Conservation (phyloP, 1,140 invertebrate genomes). For the Colletes gigas region DNA sequence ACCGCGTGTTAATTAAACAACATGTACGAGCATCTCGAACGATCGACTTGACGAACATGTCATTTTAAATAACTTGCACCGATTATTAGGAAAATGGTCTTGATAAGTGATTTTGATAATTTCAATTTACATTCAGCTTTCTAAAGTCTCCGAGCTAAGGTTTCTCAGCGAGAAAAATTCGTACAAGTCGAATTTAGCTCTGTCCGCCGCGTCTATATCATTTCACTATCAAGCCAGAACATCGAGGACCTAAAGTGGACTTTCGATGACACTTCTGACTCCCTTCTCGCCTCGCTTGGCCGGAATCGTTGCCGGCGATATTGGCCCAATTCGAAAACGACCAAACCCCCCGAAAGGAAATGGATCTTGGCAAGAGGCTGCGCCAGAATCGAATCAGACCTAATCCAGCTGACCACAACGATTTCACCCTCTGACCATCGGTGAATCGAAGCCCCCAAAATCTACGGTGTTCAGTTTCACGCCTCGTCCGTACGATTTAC, state of each 20-base stretch:
- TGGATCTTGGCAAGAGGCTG: slow-evolving; percentile 64
- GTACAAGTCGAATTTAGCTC: background rate
- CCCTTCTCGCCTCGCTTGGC: slow-evolving; percentile 24
- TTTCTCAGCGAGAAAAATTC: slow-evolving; percentile 3
- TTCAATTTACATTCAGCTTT: too few relatives aligned
- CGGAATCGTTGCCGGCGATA: slow-evolving; percentile 47
- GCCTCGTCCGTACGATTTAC: slow-evolving; percentile 37
- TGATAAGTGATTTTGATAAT: too few relatives aligned
- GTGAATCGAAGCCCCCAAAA: slow-evolving; percentile 16
- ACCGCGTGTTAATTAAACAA: background rate
- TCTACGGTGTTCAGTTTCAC: slow-evolving; percentile 45
- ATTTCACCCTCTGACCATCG: slow-evolving; percentile 48
- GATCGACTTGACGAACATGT: background rate
- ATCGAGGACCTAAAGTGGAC: slow-evolving; percentile 45
- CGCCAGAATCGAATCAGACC: slow-evolving; percentile 62
- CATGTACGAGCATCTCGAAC: background rate
- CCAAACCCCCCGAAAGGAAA: slow-evolving; percentile 52
- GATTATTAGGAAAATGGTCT: too few relatives aligned
- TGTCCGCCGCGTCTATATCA: slow-evolving; percentile 30
- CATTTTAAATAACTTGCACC: too few relatives aligned
- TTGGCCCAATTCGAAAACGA: slow-evolving; percentile 63
- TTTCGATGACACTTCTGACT: slow-evolving; percentile 55
- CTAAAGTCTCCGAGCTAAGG: background rate
- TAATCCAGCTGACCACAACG: slow-evolving; percentile 64
- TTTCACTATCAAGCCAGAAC: slow-evolving; percentile 51